phyloP scores from a whole-genome alignment of 2,888 invertebrate genomes.

The Euproctis similis region DNA sequence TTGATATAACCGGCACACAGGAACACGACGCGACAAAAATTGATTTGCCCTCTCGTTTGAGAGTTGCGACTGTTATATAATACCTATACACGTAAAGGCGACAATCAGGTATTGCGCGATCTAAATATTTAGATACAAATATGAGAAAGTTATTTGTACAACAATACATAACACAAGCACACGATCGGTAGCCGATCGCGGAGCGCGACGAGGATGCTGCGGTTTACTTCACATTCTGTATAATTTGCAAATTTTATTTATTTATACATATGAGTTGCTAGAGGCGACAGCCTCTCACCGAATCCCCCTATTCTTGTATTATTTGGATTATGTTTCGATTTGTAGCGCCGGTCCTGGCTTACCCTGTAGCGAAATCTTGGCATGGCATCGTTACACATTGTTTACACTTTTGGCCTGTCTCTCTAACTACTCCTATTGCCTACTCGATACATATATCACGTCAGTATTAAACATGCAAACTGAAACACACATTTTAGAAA shows the following conservation, averaged over 20 bases:
- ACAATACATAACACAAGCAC: no score
- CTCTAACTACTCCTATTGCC: constrained; percentile 34
- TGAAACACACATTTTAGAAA: no score
- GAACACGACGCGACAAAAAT: no score
- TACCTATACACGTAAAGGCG: no score
- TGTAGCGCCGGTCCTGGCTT: constrained; percentile 51
- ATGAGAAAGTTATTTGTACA: no score
- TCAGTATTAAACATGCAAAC: no score
- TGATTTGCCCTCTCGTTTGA: no score
- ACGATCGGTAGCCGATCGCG: neutral
- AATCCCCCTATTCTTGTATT: constrained; percentile 15
- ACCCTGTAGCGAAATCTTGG: constrained; percentile 47
- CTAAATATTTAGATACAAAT: no score
- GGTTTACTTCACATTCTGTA: constrained; percentile 45
- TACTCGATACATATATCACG: constrained; percentile 13
- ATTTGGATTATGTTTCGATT: constrained; percentile 31
- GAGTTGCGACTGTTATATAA: no score
- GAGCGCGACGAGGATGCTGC: constrained; percentile 4
- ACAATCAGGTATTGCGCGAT: no score
- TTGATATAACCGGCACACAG: no score
- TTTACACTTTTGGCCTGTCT: constrained; percentile 48
- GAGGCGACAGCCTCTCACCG: constrained; percentile 27
- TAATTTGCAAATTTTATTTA: no score
- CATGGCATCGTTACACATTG: constrained; percentile 60
- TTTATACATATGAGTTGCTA: constrained; percentile 54